Conservation (phyloP, 1,140 invertebrate species). For the Bombyx mandarina region DNA sequence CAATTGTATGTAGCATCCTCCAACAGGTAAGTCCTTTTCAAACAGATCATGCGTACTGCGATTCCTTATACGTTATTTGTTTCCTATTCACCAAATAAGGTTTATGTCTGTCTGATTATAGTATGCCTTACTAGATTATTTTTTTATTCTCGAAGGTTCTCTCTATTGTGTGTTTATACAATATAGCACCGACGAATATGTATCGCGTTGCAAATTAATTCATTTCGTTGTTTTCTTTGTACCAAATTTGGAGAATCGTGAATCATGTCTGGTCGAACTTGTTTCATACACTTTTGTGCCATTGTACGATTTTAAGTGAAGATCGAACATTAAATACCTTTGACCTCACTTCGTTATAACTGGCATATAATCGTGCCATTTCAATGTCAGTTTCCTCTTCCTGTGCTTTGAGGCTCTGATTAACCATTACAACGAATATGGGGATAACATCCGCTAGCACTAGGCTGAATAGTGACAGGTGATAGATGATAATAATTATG, state of each 20-base stretch:
- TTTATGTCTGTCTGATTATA: slow-evolving; percentile 19
- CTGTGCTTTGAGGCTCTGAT: too few relatives aligned
- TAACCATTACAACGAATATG: too few relatives aligned
- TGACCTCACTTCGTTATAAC: too few relatives aligned
- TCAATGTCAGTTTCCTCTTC: too few relatives aligned
- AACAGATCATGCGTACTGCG: slow-evolving; percentile 1
- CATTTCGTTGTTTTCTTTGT: slow-evolving; percentile 13
- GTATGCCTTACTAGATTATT: slow-evolving; percentile 27
- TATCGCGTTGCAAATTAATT: slow-evolving; percentile 2
- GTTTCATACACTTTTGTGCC: neutral
- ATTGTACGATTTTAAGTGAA: too few relatives aligned
- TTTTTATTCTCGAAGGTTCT: slow-evolving; percentile 4
- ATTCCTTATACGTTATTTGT: slow-evolving; percentile 11
- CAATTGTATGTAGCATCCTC: slow-evolving; percentile 11
- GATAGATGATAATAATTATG: too few relatives aligned
- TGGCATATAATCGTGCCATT: too few relatives aligned
- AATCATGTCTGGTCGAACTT: slow-evolving; percentile 30
- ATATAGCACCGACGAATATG: slow-evolving; percentile 11
- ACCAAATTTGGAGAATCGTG: slow-evolving; percentile 31
- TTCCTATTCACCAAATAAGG: slow-evolving; percentile 30
- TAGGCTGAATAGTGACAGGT: too few relatives aligned
- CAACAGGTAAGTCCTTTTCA: slow-evolving; percentile 2
- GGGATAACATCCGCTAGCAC: too few relatives aligned
- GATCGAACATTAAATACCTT: too few relatives aligned
- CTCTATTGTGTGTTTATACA: too few relatives aligned